Base-by-base conservation (phyloP, 2,797 vertebrate genomes). In the Girardinus metallicus region DNA sequence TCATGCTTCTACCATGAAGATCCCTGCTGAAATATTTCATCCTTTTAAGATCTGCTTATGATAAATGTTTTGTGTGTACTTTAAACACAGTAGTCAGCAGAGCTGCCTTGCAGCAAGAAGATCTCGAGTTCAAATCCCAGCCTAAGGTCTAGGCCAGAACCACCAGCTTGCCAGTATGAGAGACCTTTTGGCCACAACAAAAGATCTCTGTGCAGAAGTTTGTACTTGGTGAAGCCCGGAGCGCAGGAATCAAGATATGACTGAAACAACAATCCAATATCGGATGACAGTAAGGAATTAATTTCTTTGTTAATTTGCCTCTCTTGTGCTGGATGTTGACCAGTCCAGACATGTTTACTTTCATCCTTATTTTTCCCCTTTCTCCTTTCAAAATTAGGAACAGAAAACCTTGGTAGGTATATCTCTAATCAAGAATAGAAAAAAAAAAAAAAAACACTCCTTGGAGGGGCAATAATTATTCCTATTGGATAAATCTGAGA, bases 1-100 rank as follows among this genome's bases (percentile, higher is more conserved):
- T 88, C 76, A 76, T 78, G 73, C 76, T 80, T 77, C 73, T 79
- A 88, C 72, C 77, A 80, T 77, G 71, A 89, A 77, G 79, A 89
- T 68, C 85, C 66, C 73, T 23, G 75, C 81, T 88, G 81, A 49
- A 31, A 79, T 80, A 43, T 68, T 68, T 43, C 12, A 70, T 11
- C 9, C 23, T 70, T 70, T 70, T 70, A 26, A 71, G 41, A 71
- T 70, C 23, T n/a, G 18, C 1, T 70, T 70, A 15, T 44, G 68
- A 70, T 70, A 70, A 70, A 70, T 70, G 23, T 44, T 43, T 70
- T 43, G 66, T 70, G 41, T 70, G 39, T 23, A 70, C 5, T 70
- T 44, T 44, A 44, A 39, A 23, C 15, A 18, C 31, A 34, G 36
- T 66, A 15, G 18, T 66, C 60, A 62, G 60, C 5, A 34, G n/a